phyloP scores from a whole-genome alignment of 2,888 invertebrate genomes.

The Tetheella fluctuosa region DNA sequence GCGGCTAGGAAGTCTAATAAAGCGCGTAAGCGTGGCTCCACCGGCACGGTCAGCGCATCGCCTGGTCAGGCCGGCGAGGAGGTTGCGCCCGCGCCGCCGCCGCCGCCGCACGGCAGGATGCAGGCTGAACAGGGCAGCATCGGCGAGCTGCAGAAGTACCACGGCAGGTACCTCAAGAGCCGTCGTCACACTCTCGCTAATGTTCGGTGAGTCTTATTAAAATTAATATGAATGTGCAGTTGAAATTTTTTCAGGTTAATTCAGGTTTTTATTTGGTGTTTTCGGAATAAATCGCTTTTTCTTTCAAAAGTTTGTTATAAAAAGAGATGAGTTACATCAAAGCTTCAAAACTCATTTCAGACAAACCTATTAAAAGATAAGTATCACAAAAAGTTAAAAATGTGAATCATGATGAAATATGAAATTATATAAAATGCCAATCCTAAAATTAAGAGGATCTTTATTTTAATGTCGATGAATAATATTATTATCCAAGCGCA shows the following conservation, averaged over 20 bases:
- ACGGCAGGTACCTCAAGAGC: conserved; percentile 93
- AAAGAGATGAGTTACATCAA: not conserved
- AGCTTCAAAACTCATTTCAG: not conserved
- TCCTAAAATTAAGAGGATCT: too few relatives aligned
- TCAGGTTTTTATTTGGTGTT: too few relatives aligned
- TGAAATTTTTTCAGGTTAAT: too few relatives aligned
- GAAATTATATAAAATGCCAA: too few relatives aligned
- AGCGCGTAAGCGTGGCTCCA: conserved; percentile 79
- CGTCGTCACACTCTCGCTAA: conserved; percentile 95
- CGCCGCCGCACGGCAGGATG: conserved; percentile 87
- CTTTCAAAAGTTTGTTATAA: not conserved
- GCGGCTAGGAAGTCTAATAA: conserved; percentile 81
- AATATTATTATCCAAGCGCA: too few relatives aligned
- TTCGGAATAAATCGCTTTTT: too few relatives aligned
- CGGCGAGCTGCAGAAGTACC: conserved; percentile 95
- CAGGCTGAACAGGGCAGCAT: conserved; percentile 97
- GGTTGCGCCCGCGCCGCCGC: conserved; percentile 58
- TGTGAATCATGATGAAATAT: too few relatives aligned
- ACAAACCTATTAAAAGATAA: not conserved
- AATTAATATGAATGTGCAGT: too few relatives aligned
- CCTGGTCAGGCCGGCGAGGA: conserved; percentile 65
- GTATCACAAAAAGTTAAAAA: not conserved
- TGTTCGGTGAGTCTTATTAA: conserved; percentile 90
- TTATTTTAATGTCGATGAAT: too few relatives aligned
- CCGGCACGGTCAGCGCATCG: conserved; percentile 60